Evolutionary conservation across 2,888 invertebrate species (phyloP).

Genomic region (Leptarthrus brevirostris): DNA sequence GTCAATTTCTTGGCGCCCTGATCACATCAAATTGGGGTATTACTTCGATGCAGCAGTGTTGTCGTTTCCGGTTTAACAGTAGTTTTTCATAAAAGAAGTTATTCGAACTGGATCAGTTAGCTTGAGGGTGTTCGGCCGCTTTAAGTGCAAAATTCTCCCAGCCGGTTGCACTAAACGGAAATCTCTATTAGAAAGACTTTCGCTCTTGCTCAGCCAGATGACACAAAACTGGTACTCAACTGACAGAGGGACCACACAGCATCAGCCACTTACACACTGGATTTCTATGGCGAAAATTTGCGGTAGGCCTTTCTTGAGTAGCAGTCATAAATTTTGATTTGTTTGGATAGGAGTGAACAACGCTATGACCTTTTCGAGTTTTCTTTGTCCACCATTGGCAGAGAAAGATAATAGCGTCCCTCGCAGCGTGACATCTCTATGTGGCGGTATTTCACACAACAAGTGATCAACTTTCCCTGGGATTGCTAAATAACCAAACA

Average conservation of each 20-base stretch:
- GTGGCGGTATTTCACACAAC: slow-evolving; percentile 33
- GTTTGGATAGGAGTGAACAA: slow-evolving; percentile 25
- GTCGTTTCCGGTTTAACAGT: background rate
- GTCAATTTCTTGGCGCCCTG: slow-evolving; percentile 6
- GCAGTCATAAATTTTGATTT: slow-evolving; percentile 37
- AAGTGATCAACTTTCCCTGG: slow-evolving; percentile 17
- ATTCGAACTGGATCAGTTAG: too few relatives aligned
- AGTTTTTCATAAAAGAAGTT: too few relatives aligned
- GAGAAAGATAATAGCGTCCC: slow-evolving; percentile 4
- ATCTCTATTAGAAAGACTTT: slow-evolving; percentile 27
- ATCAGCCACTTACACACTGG: background rate
- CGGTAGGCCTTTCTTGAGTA: background rate
- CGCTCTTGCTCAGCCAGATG: slow-evolving; percentile 6
- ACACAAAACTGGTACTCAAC: background rate
- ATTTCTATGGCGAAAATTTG: background rate
- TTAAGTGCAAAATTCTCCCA: too few relatives aligned
- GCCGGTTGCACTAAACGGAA: too few relatives aligned
- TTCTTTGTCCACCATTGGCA: background rate
- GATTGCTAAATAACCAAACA: slow-evolving; percentile 42
- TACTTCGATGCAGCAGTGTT: background rate
- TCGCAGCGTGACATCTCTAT: slow-evolving; percentile 35
- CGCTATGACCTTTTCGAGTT: background rate
- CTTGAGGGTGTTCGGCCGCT: too few relatives aligned
- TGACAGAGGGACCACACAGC: slow-evolving; percentile 36
- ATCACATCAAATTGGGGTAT: background rate